Evolutionary conservation across 2,797 vertebrate genomes (phyloP).

Genomic region (Peromyscus eremicus): DNA sequence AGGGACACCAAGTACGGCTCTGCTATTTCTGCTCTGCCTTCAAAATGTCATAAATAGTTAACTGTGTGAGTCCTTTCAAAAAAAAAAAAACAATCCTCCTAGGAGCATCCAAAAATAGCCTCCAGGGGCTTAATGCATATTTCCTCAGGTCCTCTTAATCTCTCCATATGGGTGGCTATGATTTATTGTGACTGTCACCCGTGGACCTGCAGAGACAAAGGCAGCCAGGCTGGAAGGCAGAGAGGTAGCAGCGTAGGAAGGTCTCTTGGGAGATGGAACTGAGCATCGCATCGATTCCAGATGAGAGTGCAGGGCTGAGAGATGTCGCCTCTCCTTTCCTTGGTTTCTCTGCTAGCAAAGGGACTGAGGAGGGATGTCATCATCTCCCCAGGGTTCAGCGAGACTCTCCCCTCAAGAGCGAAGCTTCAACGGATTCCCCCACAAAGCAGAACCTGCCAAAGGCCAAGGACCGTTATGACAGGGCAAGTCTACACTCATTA

Average conservation of each 20-base stretch:
- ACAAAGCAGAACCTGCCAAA: conserved; percentile 55
- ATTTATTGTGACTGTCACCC: conserved; percentile 69
- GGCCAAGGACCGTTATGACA: conserved; percentile 63
- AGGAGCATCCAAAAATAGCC: conserved; percentile 75
- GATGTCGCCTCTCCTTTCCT: conserved; percentile 21
- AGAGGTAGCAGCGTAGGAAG: background rate
- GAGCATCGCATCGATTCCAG: background rate
- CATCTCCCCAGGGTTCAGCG: background rate
- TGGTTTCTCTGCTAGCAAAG: conserved; percentile 22
- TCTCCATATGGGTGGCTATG: conserved; percentile 48
- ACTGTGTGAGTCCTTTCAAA: conserved; percentile 58
- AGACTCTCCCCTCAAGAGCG: conserved; percentile 1
- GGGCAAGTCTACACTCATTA: conserved; percentile 62
- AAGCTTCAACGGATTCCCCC: background rate
- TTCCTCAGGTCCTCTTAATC: conserved; percentile 76
- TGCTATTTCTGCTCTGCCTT: conserved; percentile 73
- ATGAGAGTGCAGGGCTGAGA: background rate
- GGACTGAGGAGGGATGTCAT: background rate
- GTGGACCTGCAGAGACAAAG: conserved; percentile 43
- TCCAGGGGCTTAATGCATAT: conserved; percentile 62
- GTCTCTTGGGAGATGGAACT: conserved; percentile 9
- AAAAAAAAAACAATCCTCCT: conserved; percentile 48
- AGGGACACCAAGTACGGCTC: conserved; percentile 25
- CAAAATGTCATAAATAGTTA: conserved; percentile 79
- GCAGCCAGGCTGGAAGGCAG: conserved; percentile 20